These are phyloP conservation scores for Drosophila paulistorum DNA, from an alignment of 1,140 invertebrate species.

Conservation along the genomic window DNA sequence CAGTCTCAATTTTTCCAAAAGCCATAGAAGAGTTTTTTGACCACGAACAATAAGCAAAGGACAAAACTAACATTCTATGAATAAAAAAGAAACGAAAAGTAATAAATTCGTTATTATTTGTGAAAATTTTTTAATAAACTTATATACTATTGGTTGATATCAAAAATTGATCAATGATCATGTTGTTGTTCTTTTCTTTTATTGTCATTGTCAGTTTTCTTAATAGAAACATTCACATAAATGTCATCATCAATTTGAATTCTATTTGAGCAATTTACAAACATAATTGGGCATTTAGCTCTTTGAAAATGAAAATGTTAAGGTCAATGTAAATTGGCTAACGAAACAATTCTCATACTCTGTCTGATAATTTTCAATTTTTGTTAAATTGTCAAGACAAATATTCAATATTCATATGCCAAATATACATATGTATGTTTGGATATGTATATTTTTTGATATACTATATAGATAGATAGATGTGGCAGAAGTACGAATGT, in stretches of 20 bases:
- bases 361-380: conserved; percentile 23
- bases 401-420: conserved; percentile 48
- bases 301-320: conserved; percentile 55
- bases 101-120: no score
- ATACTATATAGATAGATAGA: neutral
- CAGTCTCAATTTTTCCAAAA: no score
- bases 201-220: conserved; percentile 43
- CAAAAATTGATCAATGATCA: neutral
- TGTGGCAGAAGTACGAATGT: conserved; percentile 52
- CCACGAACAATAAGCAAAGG: no score
- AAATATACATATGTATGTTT: conserved; percentile 11
- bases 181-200: neutral
- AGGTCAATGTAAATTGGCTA: conserved; percentile 73
- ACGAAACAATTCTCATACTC: conserved; percentile 39
- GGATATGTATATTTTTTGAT: neutral
- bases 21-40: no score
- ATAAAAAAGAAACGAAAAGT: no score
- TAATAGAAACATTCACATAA: conserved; percentile 70
- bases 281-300: conserved; percentile 60
- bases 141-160: conserved; percentile 4
- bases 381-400: conserved; percentile 48
- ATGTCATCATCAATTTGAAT: conserved; percentile 73
- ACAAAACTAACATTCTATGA: no score
- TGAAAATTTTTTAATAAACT: no score
- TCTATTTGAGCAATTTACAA: conserved; percentile 40